These are phyloP conservation scores for Nesogale talazaci DNA, from an alignment of 2,113 vertebrate species.

Conservation along the genomic window DNA sequence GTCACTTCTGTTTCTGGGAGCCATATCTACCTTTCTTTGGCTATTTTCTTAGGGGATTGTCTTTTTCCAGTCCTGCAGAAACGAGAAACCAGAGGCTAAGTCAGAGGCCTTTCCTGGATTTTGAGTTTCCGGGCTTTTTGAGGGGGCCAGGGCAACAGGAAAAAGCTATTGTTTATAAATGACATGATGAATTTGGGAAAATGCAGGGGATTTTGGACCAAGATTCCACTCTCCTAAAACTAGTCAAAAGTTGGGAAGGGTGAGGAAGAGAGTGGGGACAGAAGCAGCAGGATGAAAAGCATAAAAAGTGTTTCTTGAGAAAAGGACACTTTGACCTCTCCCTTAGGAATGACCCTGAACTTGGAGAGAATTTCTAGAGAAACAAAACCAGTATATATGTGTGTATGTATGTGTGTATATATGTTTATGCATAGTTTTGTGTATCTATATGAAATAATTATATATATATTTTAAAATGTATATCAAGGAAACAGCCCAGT, in stretches of 20 bases:
- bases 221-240: neutral
- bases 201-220: neutral
- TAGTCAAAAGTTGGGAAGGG: neutral
- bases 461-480: too few species aligned
- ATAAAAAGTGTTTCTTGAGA: neutral
- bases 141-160: neutral
- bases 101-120: neutral
- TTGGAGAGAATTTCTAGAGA: neutral
- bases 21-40: neutral
- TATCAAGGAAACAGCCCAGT: too few species aligned
- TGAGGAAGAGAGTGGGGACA: neutral
- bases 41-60: neutral
- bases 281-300: neutral
- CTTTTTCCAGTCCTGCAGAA: neutral
- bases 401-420: too few species aligned
- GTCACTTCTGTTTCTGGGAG: neutral
- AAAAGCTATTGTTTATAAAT: neutral
- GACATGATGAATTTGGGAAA: neutral
- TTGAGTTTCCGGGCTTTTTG: neutral
- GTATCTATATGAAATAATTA: too few species aligned
- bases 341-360: neutral
- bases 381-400: too few species aligned
- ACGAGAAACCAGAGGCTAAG: neutral
- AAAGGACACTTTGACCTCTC: neutral
- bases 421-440: too few species aligned